Percentiles rank a stretch among this genome's conserved stretches.
phyloP scores from a whole-genome alignment of 2,113 vertebrate species.

The Puffinus mauretanicus region DNA sequence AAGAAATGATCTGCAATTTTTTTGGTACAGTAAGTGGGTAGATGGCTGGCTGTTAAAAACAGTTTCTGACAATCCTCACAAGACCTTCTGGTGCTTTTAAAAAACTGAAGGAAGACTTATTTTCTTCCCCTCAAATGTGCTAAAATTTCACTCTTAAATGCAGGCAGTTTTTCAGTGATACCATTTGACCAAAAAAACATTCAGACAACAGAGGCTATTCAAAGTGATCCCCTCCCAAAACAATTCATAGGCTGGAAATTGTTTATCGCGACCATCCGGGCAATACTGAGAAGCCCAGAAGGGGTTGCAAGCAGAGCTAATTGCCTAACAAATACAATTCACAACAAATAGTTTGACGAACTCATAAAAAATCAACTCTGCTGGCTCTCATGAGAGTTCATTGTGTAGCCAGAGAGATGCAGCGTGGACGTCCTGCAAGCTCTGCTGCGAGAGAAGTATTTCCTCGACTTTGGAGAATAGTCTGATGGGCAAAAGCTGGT shows the following conservation, averaged over 20 bases:
- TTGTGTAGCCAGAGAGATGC: neutral
- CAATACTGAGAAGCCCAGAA: neutral
- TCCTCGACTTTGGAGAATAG: neutral
- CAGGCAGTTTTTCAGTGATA: neutral
- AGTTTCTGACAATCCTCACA: neutral
- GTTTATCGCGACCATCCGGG: neutral
- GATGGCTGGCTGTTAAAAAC: neutral
- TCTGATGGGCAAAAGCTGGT: neutral
- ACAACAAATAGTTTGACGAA: neutral
- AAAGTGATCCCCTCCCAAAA: neutral
- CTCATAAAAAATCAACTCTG: neutral
- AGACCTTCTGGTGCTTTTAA: neutral
- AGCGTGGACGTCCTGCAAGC: fast-evolving
- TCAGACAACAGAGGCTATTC: neutral
- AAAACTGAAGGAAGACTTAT: neutral
- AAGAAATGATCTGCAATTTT: neutral
- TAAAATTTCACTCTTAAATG: neutral
- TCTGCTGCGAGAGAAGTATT: neutral
- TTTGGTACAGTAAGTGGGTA: neutral
- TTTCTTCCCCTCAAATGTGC: neutral
- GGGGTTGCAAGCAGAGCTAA: neutral
- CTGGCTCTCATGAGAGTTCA: neutral
- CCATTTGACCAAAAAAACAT: neutral
- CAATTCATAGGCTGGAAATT: neutral
- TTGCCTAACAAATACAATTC: neutral